Evolutionary conservation across 2,113 vertebrate species (phyloP).

Genomic region (Ascaphus truei): DNA sequence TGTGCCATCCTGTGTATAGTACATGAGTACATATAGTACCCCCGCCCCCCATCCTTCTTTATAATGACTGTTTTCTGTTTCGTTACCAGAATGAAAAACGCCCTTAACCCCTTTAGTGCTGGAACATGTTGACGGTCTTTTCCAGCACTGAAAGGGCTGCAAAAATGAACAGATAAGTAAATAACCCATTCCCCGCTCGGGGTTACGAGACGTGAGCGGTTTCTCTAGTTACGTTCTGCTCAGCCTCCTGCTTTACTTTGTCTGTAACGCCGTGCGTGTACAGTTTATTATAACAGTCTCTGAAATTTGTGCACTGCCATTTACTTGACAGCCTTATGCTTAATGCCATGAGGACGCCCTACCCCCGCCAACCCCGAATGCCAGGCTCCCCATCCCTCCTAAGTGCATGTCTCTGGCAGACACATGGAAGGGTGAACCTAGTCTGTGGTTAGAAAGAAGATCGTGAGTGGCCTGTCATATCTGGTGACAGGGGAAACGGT

Average conservation of each 20-base stretch:
- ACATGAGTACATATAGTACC: too few species aligned
- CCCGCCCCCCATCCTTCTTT: too few species aligned
- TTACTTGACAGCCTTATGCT: not conserved
- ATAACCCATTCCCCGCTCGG: too few species aligned
- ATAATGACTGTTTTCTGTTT: too few species aligned
- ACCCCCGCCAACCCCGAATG: not conserved
- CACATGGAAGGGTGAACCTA: not conserved
- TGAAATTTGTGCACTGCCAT: constrained; percentile 5
- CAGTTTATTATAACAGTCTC: constrained; percentile 24
- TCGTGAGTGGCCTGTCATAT: too few species aligned
- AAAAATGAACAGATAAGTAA: too few species aligned
- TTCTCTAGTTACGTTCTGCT: not conserved
- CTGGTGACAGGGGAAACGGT: not conserved
- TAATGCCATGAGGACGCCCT: not conserved
- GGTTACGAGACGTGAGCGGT: too few species aligned
- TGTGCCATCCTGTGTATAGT: not conserved
- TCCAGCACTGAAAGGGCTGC: too few species aligned
- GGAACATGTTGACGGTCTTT: too few species aligned
- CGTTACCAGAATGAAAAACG: too few species aligned
- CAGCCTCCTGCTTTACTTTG: not conserved
- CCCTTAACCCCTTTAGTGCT: too few species aligned
- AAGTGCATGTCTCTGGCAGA: not conserved
- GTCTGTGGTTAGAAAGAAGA: too few species aligned
- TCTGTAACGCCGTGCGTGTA: not conserved
- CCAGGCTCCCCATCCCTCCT: constrained; percentile 3